Base-by-base conservation (phyloP, 2,113 vertebrate species). In the Mesocricetus auratus region DNA sequence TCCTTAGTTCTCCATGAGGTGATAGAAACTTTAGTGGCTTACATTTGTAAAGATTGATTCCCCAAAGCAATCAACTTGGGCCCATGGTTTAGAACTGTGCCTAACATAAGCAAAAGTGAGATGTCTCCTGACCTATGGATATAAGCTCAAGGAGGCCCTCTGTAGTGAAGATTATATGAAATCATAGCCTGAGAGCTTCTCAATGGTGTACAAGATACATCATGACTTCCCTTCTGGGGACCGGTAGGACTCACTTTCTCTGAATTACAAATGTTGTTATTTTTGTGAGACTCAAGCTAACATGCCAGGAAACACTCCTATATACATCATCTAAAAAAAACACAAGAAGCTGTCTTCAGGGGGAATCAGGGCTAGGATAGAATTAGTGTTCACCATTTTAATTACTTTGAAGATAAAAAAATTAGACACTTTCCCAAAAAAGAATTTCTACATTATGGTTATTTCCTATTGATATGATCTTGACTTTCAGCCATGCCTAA, bases 391-490 rank as follows among this genome's bases (percentile, higher is more conserved):
- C 33, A 26, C 3, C 24, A 50, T 75, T 83, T 95, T 26, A 87
- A 11, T 74, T 90, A 50, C 68, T 93, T 89, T 90, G 33, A n/a
- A n/a, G 26, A 21, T 15, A 5, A 68, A 47, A 81, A 85, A 71
- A 58, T 89, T 91, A 29, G 42, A 36, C 1, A 56, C 21, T 64
- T 47, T 15, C 69, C 33, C 58, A 5, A 64, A 78, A 86, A 90
- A 94, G 42, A 45, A 68, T 10, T 71, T 16, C 33, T 62, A 36
- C 5, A 68, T 74, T n/a, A 56, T 7, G 45, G 2, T 39, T 82
- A 50, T 82, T 91, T 95, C 17, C 92, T 96, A 86, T 58, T 75
- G n/a, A 83, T 75, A 50, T 15, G 0, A 7, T 87, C 42, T 92
- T 75, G 60, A 53, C 17, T 50, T 33, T 53, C 93, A 83, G 39